Evolutionary conservation across 2,797 vertebrate genomes (phyloP).

Genomic region (Gymnothorax javanicus): DNA sequence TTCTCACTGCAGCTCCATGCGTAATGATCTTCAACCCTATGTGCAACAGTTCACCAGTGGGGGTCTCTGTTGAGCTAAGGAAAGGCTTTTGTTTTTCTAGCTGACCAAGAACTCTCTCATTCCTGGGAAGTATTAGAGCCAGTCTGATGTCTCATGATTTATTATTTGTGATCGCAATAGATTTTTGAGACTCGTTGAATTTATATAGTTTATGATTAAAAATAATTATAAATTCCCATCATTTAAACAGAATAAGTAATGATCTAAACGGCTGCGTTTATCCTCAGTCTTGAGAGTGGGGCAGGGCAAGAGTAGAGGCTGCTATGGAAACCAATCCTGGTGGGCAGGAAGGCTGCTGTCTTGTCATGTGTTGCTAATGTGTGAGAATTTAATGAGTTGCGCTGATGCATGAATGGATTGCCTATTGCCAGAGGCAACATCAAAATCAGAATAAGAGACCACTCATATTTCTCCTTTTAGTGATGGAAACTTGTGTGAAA

Average conservation of each 20-base stretch:
- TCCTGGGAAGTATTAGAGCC: not conserved
- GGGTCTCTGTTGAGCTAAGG: not conserved
- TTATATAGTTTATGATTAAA: not conserved
- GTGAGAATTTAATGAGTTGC: constrained; percentile 13
- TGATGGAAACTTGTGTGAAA: not conserved
- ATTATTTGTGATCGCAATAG: not conserved
- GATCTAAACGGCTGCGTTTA: not conserved
- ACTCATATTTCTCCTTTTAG: not conserved
- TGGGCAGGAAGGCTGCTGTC: constrained; percentile 7
- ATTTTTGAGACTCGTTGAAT: not conserved
- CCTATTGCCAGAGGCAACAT: constrained; percentile 10
- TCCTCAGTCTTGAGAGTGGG: not conserved
- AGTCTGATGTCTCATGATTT: not conserved
- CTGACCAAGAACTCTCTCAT: not conserved
- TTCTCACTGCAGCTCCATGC: not conserved
- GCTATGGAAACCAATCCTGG: not conserved
- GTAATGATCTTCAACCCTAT: not conserved
- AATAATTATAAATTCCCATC: not conserved
- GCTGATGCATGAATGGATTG: constrained; percentile 16
- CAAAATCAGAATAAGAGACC: constrained; percentile 10
- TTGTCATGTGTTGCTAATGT: constrained; percentile 17
- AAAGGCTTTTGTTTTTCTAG: not conserved
- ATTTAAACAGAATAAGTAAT: not conserved
- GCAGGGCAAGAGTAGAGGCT: not conserved
- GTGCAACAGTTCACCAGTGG: not conserved